Percentiles rank a stretch among this genome's conserved stretches.
Conservation (phyloP, 2,888 invertebrate species). For the Proisotoma minuta region DNA sequence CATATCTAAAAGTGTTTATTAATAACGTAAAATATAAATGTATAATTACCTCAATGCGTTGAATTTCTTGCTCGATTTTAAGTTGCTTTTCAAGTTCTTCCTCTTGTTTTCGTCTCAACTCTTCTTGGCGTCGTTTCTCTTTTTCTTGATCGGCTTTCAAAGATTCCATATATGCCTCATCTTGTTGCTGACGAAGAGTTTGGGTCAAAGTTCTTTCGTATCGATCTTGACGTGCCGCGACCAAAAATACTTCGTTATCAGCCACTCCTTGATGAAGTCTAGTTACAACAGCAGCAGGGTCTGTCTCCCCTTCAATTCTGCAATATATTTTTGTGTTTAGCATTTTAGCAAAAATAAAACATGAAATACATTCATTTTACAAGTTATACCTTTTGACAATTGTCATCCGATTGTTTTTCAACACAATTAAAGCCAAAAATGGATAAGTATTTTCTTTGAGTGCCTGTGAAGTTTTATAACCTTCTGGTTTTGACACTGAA, state of each 20-base stretch:
- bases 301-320: slow-evolving; percentile 79
- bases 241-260: slow-evolving; percentile 81
- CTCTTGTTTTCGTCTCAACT: slow-evolving; percentile 56
- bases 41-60: slow-evolving; percentile 49
- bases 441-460: slow-evolving; percentile 79
- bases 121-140: slow-evolving; percentile 66
- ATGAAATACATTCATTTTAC: neutral
- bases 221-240: slow-evolving; percentile 76
- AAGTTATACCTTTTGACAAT: slow-evolving; percentile 64
- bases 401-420: slow-evolving; percentile 88
- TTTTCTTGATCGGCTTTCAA: slow-evolving; percentile 91
- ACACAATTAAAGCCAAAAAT: slow-evolving; percentile 80
- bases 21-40: no score
- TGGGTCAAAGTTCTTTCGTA: slow-evolving; percentile 77
- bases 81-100: slow-evolving; percentile 55
- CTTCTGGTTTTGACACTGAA: slow-evolving; percentile 80
- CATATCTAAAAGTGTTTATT: no score
- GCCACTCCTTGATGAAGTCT: slow-evolving; percentile 70
- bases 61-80: slow-evolving; percentile 55
- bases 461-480: slow-evolving; percentile 84
- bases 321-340: neutral
- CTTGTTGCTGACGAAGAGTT: slow-evolving; percentile 81
- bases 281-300: slow-evolving; percentile 64
- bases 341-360: neutral
- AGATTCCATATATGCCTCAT: slow-evolving; percentile 88